A percentile compares a stretch with the other conserved stretches of the same genome.
phyloP scores from a whole-genome alignment of 2,888 invertebrate species.

The Slavum lentiscoides region DNA sequence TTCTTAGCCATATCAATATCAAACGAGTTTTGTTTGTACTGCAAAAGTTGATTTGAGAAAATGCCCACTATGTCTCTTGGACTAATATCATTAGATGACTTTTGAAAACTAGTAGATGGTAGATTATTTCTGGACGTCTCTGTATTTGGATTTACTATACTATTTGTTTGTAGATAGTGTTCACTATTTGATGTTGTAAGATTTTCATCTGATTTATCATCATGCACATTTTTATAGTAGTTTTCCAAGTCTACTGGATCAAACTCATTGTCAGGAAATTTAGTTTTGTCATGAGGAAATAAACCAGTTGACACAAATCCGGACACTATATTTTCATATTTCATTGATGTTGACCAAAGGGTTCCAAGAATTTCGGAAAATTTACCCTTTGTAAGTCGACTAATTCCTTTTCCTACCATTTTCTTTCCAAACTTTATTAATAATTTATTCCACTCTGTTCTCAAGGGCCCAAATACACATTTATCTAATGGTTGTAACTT shows the following conservation, averaged over 20 bases:
- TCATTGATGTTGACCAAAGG: slow-evolving; percentile 27
- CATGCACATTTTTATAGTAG: slow-evolving; percentile 22
- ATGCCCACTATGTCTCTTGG: slow-evolving; percentile 16
- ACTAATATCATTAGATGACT: slow-evolving; percentile 20
- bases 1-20: slow-evolving; percentile 10
- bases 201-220: slow-evolving; percentile 24
- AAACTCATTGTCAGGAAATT: slow-evolving; percentile 38
- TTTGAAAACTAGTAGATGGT: slow-evolving; percentile 11
- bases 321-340: slow-evolving; percentile 20
- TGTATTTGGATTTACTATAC: slow-evolving; percentile 27
- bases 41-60: slow-evolving; percentile 19
- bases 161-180: slow-evolving; percentile 6
- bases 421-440: slow-evolving; percentile 24
- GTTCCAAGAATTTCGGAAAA: slow-evolving; percentile 28
- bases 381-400: slow-evolving; percentile 17
- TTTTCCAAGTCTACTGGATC: slow-evolving; percentile 27
- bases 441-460: slow-evolving; percentile 33
- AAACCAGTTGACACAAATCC: slow-evolving; percentile 28
- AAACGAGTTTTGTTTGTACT: neutral
- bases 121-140: slow-evolving; percentile 5
- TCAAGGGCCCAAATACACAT: slow-evolving; percentile 12
- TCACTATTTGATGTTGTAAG: slow-evolving; percentile 20
- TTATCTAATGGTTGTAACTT: slow-evolving; percentile 23
- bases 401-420: slow-evolving; percentile 28
- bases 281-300: slow-evolving; percentile 33